These are phyloP conservation scores for Mycogona germanica DNA, from an alignment of 2,888 invertebrate species.

Conservation along the genomic window DNA sequence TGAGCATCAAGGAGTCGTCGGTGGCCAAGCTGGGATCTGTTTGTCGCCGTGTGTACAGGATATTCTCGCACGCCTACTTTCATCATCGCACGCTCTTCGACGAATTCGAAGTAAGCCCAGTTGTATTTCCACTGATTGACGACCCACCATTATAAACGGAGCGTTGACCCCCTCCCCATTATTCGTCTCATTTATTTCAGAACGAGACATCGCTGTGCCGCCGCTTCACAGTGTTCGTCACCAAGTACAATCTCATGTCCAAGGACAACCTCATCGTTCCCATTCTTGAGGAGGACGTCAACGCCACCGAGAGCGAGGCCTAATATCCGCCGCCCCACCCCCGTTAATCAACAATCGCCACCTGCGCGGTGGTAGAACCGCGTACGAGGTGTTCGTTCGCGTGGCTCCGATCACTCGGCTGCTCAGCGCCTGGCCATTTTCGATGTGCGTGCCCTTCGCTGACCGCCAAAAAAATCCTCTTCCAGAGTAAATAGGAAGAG, in stretches of 20 bases:
- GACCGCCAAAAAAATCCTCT: too few species aligned
- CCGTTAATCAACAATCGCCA: too few species aligned
- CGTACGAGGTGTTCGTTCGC: too few species aligned
- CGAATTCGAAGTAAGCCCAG: constrained; percentile 72
- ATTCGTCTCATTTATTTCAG: constrained; percentile 33
- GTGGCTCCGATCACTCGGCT: too few species aligned
- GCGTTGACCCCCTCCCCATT: neutral
- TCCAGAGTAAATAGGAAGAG: too few species aligned
- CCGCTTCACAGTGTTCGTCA: constrained; percentile 92
- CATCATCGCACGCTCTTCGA: constrained; percentile 96
- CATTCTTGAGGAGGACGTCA: constrained; percentile 61
- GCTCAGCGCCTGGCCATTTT: too few species aligned
- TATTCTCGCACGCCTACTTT: constrained; percentile 99
- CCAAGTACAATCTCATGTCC: constrained; percentile 96
- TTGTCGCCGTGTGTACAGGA: constrained; percentile 95
- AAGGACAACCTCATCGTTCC: constrained; percentile 98
- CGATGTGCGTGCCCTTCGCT: too few species aligned
- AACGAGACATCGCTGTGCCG: constrained; percentile 89
- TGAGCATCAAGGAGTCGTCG: constrained; percentile 97
- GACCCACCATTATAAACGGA: neutral
- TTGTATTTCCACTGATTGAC: neutral
- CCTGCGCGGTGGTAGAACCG: too few species aligned
- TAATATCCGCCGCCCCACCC: too few species aligned
- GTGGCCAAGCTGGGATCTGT: constrained; percentile 97
- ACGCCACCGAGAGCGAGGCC: constrained; percentile 23